Evolutionary conservation across 1,140 invertebrate species (phyloP), one percentile per base, ranked within the genome.

Genomic region (Panonychus citri): DNA sequence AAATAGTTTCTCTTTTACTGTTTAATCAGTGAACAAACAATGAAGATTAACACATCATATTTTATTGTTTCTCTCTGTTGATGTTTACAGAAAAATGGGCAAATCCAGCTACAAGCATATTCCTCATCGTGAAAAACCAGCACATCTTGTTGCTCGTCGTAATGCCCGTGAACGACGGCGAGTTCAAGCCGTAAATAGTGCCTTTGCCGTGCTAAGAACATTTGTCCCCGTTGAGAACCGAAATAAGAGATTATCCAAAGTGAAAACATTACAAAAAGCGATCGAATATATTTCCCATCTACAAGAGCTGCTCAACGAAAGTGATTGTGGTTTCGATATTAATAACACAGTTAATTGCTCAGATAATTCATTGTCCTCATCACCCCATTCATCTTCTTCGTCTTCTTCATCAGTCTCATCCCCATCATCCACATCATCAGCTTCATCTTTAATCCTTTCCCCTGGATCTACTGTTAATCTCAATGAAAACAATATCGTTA

Each of bases 181-280:
- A 37, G 75, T 77, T 3, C 72, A 77, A 61, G 74, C 75, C 2
- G 75, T 77, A 40, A 77, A 77, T 58, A 64, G 61, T 37, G 75
- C 74, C 8, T 76, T 76, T 62, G 64, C 67, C 2, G 64, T 67
- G 49, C 64, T 76, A 15, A 63, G 73, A 43, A 73, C 71, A 63
- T 68, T 66, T 26, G 68, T 76, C 12, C 75, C 74, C 1, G 51
- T 66, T 5, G 66, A 67, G 48, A 66, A 64, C 46, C 57, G 66
- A 24, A 66, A 59, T 51, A 69, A 69, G 49, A 59, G 68, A 42
- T 55, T 69, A 17, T 69, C 68, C 34, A 69, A 69, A 56, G 68
- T 69, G 17, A 69, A 68, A 57, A 68, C 66, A 8, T 53, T 69
- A 3, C 67, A 69, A 37, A 57, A 63, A 28, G 68, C 68, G 1